Percentiles rank a stretch among this genome's conserved stretches.
phyloP scores from a whole-genome alignment of 2,113 vertebrate species.

The Marcusenius ussheri region DNA sequence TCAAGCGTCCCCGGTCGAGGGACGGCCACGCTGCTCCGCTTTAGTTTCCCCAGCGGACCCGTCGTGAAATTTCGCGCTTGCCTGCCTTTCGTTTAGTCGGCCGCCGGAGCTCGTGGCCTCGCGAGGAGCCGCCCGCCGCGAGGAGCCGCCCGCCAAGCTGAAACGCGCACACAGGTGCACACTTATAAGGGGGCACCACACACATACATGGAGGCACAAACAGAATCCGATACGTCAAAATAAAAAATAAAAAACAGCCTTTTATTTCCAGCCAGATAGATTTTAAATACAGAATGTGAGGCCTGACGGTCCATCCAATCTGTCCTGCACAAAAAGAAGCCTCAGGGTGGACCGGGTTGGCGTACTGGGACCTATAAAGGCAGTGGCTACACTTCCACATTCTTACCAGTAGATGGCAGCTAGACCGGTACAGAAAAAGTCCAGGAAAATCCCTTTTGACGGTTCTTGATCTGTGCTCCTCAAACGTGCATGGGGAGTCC shows the following conservation, averaged over 20 bases:
- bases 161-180: neutral
- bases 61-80: neutral
- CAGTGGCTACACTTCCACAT: neutral
- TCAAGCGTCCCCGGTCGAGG: neutral
- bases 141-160: neutral
- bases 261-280: neutral
- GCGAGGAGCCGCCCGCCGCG: neutral
- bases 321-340: neutral
- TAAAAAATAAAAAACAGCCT: neutral
- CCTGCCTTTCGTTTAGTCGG: constrained; percentile 28
- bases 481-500: neutral
- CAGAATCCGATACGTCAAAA: neutral
- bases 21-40: neutral
- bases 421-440: neutral
- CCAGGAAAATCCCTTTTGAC: neutral
- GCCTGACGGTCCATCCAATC: neutral
- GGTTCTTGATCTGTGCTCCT: neutral
- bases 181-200: neutral
- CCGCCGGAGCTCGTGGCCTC: constrained; percentile 3
- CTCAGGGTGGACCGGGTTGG: neutral
- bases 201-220: neutral
- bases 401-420: constrained; percentile 1
- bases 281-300: neutral
- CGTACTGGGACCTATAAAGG: neutral
- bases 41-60: neutral